A percentile compares a stretch with the other conserved stretches of the same genome.
phyloP scores from a whole-genome alignment of 2,113 vertebrate genomes.

The Marmota monax region DNA sequence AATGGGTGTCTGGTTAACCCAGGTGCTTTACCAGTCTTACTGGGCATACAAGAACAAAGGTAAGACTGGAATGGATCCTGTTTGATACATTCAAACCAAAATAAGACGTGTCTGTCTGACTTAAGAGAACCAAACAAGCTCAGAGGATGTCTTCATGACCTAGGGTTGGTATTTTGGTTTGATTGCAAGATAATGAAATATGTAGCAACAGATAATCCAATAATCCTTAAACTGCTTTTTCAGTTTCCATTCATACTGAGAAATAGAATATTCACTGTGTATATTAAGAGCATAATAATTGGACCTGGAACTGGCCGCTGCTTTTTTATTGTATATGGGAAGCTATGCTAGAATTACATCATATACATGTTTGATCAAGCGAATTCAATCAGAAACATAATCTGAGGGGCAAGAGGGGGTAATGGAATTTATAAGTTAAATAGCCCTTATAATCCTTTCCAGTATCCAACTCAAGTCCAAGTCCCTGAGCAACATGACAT shows the following conservation, averaged over 20 bases:
- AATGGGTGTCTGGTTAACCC: neutral
- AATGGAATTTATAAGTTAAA: neutral
- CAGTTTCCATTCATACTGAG: neutral
- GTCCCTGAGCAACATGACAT: neutral
- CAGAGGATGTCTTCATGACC: neutral
- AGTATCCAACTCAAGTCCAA: neutral
- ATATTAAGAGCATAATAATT: neutral
- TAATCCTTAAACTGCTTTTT: conserved; percentile 21
- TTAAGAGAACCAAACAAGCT: neutral
- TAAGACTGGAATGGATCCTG: neutral
- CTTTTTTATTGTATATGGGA: neutral
- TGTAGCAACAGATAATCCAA: neutral
- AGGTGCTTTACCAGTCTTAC: neutral
- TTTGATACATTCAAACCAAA: neutral
- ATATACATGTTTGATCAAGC: neutral
- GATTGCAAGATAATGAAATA: neutral
- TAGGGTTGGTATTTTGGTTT: neutral
- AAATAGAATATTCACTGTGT: conserved; percentile 1
- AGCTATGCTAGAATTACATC: neutral
- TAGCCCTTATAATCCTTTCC: neutral
- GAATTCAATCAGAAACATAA: neutral
- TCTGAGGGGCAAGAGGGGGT: neutral
- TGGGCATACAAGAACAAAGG: neutral
- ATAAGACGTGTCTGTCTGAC: neutral
- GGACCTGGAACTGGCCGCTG: neutral